These are phyloP conservation scores for Temnothorax rugatulus DNA, from an alignment of 2,888 invertebrate genomes.

Conservation along the genomic window DNA sequence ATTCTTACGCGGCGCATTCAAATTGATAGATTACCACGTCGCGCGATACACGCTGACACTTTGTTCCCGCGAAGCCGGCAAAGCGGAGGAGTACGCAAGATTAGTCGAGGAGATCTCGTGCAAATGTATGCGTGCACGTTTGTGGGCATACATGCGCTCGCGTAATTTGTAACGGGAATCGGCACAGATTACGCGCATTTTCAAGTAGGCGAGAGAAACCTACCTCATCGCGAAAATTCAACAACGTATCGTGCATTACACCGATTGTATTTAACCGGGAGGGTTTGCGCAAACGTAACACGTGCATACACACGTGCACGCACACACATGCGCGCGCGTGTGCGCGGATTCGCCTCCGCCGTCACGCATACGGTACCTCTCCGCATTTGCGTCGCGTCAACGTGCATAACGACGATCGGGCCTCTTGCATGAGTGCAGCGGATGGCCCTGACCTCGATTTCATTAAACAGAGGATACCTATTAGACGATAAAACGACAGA, in stretches of 20 bases:
- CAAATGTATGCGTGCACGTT: not conserved
- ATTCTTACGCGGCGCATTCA: not conserved
- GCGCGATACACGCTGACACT: not conserved
- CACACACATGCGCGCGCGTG: not conserved
- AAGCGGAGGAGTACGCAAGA: not conserved
- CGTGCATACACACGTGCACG: not conserved
- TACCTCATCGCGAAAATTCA: slow-evolving; percentile 44
- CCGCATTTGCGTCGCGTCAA: slow-evolving; percentile 5
- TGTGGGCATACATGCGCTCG: not conserved
- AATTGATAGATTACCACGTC: not conserved
- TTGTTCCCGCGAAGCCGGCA: not conserved
- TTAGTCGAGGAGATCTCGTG: not conserved
- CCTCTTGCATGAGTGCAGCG: slow-evolving; percentile 10
- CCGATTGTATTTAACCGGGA: slow-evolving; percentile 44
- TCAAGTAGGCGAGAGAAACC: slow-evolving; percentile 41
- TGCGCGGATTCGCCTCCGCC: not conserved
- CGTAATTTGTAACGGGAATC: not conserved
- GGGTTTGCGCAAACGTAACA: slow-evolving; percentile 34
- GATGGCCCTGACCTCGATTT: slow-evolving; percentile 51
- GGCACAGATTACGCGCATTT: slow-evolving; percentile 33
- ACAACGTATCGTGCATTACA: slow-evolving; percentile 57
- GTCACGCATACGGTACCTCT: not conserved
- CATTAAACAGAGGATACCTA: slow-evolving; percentile 52
- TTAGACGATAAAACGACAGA: not conserved
- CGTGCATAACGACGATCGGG: not conserved